Evolutionary conservation across 2,888 invertebrate species (phyloP).

Genomic region (Metacarcinus magister): DNA sequence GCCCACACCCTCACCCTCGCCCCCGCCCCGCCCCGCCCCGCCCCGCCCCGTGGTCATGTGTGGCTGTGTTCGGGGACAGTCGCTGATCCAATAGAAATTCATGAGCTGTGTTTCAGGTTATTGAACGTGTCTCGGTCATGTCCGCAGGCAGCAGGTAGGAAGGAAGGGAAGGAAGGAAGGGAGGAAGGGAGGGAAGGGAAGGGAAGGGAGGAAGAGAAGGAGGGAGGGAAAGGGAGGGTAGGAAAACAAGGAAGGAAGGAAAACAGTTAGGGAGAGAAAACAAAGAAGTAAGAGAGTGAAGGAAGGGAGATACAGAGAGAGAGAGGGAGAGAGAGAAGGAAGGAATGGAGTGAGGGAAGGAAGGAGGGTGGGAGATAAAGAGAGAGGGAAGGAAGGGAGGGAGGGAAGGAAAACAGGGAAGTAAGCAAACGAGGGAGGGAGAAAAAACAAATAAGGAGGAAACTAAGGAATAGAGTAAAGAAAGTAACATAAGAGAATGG

Average conservation of each 20-base stretch:
- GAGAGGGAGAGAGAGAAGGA: background rate
- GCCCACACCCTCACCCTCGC: background rate
- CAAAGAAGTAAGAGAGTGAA: background rate
- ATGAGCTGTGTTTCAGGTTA: slow-evolving; percentile 67
- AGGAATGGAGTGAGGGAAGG: background rate
- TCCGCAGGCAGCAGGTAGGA: background rate
- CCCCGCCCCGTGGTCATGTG: slow-evolving; percentile 65
- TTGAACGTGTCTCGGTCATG: slow-evolving; percentile 27
- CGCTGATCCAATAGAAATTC: slow-evolving; percentile 76
- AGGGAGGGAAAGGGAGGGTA: background rate
- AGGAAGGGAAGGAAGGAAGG: background rate
- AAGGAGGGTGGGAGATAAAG: background rate
- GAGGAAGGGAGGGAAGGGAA: background rate
- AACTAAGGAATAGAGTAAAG: background rate
- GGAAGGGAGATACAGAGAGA: background rate
- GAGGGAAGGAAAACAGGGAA: background rate
- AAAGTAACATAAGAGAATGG: background rate
- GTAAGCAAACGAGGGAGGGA: background rate
- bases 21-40: background rate
- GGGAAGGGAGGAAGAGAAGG: background rate
- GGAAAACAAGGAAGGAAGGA: background rate
- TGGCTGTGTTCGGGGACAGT: slow-evolving; percentile 73
- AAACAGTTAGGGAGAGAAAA: background rate
- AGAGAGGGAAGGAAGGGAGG: background rate
- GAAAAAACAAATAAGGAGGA: background rate